Evolutionary conservation across 2,888 invertebrate species (phyloP).

Genomic region (Blastobasis adustella): DNA sequence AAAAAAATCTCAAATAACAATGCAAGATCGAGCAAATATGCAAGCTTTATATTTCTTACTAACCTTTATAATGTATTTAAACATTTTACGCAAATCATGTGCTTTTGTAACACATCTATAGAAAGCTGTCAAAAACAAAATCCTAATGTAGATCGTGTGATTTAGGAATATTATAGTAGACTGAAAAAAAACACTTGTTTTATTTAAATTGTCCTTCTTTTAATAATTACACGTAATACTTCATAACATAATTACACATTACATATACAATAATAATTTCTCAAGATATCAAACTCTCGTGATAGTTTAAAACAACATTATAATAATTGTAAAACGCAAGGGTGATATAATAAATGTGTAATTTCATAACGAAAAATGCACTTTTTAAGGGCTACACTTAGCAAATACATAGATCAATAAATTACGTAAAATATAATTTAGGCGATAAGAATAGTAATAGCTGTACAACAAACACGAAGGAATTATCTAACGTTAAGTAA

Average conservation of each 20-base stretch:
- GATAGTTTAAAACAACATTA: conserved; percentile 63
- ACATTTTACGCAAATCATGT: not conserved
- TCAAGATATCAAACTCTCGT: conserved; percentile 67
- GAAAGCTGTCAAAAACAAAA: too few relatives aligned
- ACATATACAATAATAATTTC: conserved; percentile 73
- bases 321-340: conserved; percentile 47
- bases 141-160: not conserved
- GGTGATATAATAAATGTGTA: conserved; percentile 50
- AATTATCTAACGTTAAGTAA: conserved; percentile 27
- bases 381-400: conserved; percentile 52
- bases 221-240: conserved; percentile 74
- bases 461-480: conserved; percentile 54
- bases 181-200: conserved; percentile 33
- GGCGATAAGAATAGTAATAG: conserved; percentile 50
- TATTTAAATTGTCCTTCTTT: conserved; percentile 68
- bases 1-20: too few relatives aligned
- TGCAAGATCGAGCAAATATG: too few relatives aligned
- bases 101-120: too few relatives aligned
- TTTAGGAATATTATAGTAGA: conserved; percentile 1
- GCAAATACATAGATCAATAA: conserved; percentile 63
- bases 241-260: conserved; percentile 73
- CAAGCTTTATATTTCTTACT: not conserved
- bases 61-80: not conserved
- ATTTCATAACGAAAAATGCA: conserved; percentile 63
- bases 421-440: conserved; percentile 72